Evolutionary conservation across 2,888 invertebrate genomes (phyloP).

Genomic region (Rhamphomyia laevipes): DNA sequence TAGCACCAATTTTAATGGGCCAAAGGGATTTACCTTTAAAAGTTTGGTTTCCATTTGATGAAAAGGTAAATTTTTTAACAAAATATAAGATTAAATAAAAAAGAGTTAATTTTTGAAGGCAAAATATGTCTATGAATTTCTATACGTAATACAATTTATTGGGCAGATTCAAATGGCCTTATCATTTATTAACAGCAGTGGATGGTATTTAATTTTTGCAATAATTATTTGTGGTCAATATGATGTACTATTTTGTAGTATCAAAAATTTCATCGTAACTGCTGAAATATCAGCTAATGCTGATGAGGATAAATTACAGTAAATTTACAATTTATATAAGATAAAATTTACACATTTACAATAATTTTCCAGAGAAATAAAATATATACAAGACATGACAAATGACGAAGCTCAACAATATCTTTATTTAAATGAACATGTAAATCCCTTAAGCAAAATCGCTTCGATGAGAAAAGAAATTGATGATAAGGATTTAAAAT

Average conservation of each 20-base stretch:
- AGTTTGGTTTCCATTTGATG: slow-evolving; percentile 32
- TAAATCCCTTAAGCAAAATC: background rate
- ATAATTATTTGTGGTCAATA: slow-evolving; percentile 29
- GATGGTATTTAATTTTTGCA: slow-evolving; percentile 27
- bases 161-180: slow-evolving; percentile 31
- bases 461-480: background rate
- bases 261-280: slow-evolving; percentile 28
- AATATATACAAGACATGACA: slow-evolving; percentile 16
- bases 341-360: too few species aligned
- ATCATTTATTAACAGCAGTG: slow-evolving; percentile 16
- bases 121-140: slow-evolving; percentile 21
- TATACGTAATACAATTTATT: slow-evolving; percentile 28
- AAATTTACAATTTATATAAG: too few species aligned
- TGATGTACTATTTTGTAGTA: slow-evolving; percentile 26
- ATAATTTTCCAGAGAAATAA: slow-evolving; percentile 17
- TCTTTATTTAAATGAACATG: slow-evolving; percentile 19
- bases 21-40: slow-evolving; percentile 24
- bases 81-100: background rate
- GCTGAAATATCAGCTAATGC: slow-evolving; percentile 8
- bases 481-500: slow-evolving; percentile 9
- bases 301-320: too few species aligned
- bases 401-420: slow-evolving; percentile 22
- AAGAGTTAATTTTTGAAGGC: slow-evolving; percentile 14
- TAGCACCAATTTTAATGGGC: slow-evolving; percentile 22
- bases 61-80: slow-evolving; percentile 15